Evolutionary conservation across 2,888 invertebrate species (phyloP).

Genomic region (Limnephilus auricula): DNA sequence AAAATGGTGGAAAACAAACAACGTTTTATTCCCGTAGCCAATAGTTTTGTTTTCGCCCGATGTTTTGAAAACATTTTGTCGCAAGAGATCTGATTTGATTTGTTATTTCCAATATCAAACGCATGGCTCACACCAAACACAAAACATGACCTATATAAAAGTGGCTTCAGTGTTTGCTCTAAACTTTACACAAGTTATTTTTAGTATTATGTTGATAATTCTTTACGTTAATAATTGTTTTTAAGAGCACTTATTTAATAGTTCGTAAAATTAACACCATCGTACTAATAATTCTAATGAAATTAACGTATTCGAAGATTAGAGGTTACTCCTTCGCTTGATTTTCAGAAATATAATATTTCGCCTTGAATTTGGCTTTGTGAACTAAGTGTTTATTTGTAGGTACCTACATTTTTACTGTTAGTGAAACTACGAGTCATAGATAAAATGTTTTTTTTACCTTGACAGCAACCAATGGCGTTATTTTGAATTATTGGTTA

Average conservation of each 20-base stretch:
- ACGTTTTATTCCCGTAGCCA: no score
- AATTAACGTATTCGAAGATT: neutral
- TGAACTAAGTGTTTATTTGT: neutral
- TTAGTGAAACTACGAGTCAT: neutral
- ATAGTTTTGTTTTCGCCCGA: no score
- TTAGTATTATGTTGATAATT: neutral
- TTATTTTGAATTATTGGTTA: neutral
- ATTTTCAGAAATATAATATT: neutral
- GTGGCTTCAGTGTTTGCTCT: neutral
- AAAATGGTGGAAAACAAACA: no score
- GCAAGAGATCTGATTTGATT: neutral
- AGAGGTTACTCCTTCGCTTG: neutral
- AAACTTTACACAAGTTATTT: no score
- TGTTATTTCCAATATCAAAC: neutral
- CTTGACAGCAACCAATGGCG: neutral
- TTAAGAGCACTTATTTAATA: neutral
- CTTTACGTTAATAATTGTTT: neutral
- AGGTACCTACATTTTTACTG: neutral
- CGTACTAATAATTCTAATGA: neutral
- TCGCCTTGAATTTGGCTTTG: neutral
- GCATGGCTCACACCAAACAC: neutral
- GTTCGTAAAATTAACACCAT: neutral
- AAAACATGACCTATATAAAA: neutral
- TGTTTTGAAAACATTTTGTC: no score
- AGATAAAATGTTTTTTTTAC: neutral